A percentile compares a stretch with the other conserved stretches of the same genome.
phyloP scores from a whole-genome alignment of 2,888 invertebrate species.

The Troides aeacus region DNA sequence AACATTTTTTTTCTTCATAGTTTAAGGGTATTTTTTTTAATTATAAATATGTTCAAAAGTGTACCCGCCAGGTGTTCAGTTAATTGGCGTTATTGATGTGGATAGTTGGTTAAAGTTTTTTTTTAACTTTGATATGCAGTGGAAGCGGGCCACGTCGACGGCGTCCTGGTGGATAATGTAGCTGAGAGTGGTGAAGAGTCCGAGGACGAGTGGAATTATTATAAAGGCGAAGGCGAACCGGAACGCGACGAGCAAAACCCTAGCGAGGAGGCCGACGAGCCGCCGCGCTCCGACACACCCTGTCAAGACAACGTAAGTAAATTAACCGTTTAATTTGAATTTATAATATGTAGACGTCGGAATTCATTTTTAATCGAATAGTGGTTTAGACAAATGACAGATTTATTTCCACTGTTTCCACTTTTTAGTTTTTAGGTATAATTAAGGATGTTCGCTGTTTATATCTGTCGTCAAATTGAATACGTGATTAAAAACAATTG shows the following conservation, averaged over 20 bases:
- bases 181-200: constrained; percentile 88
- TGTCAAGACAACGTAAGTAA: constrained; percentile 70
- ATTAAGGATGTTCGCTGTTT: too few species aligned
- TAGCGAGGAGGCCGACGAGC: constrained; percentile 77
- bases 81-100: background rate
- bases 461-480: too few species aligned
- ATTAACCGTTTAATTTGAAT: background rate
- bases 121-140: constrained; percentile 60
- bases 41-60: too few species aligned
- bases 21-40: too few species aligned
- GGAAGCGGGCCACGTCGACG: constrained; percentile 74
- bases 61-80: constrained; percentile 46
- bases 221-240: constrained; percentile 83
- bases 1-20: too few species aligned
- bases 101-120: constrained; percentile 35
- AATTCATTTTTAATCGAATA: too few species aligned
- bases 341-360: too few species aligned
- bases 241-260: constrained; percentile 79
- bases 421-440: too few species aligned
- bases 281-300: constrained; percentile 72
- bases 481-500: too few species aligned
- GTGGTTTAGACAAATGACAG: too few species aligned
- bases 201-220: constrained; percentile 95
- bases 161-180: constrained; percentile 84
- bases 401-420: too few species aligned